Evolutionary conservation across 2,797 vertebrate species (phyloP), one percentile per base, ranked within the genome.

Genomic region (Pseudochirops cupreus): DNA sequence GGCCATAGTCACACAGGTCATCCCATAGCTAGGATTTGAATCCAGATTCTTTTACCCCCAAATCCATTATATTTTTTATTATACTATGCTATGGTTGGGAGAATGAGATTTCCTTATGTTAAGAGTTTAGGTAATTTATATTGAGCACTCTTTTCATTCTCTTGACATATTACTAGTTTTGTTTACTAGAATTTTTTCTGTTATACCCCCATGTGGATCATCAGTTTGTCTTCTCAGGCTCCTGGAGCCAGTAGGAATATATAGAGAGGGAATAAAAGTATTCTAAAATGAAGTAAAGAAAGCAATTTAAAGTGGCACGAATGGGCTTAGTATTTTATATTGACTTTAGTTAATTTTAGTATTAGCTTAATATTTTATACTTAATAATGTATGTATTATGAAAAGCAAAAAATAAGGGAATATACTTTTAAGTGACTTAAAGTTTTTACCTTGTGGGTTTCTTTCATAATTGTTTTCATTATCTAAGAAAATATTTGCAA

Each of bases 381-480:
- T 95, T 82, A 93, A 82, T 93, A 91, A 9, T 33, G 14, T 92
- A 7, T 93, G 92, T 91, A 82, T 90, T 91, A 57, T 39, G 1
- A 94, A 94, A 92, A 94, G 46, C 21, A 56, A 91, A 46, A 57
- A 94, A 91, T 96, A 56, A 90, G 58, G 91, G 93, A 58, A 90
- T 97, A 31, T 2, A 57, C 1, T 3, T 67, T 58, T 82, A 91
- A 16, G 39, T 10, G 13, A 14, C 74, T 74, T 74, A 74, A 74
- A 87, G 39, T 26, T 87, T 87, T 87, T 87, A 39, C 39, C 39
- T n/a, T 46, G 3, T 24, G n/a, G n/a, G 39, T 5, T 93, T 62
- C 50, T 12, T 82, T 55, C 54, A 29, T 11, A 56, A 87, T 31
- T 92, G 39, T 92, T 93, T 91, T 90, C 12, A 67, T 74, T 59